Base-by-base conservation (phyloP, 92 coral and sea anemone species). In the Heteractis magnifica region DNA sequence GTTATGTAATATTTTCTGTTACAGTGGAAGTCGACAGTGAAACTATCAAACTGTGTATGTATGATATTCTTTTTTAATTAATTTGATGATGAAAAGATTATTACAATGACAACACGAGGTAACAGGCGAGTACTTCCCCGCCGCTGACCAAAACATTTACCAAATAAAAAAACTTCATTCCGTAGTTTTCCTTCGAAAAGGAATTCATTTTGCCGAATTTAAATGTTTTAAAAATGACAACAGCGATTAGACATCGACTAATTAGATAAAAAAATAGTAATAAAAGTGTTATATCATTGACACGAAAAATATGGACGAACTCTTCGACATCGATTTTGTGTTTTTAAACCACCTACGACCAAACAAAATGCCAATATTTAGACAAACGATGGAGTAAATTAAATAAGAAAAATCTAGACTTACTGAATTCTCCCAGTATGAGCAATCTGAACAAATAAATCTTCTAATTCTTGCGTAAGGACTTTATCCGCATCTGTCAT, bases 361-460 rank as follows among this genome's bases (percentile, higher is more conserved):
- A 15, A 68, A 26, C 73, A 20, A 64, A 68, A 68, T n/a, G 15
- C 73, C 4, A 68, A 20, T 68, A 68, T 68, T 68, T 68, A 20
- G 49, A 26, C 23, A 12, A 68, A 15, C 10, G 50, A 68, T 68
- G 49, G 26, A 68, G 26, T 68, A 68, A 68, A 9, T 68, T 26
- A 68, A 68, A 26, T 48, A 26, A 68, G 10, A 68, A 26, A 68
- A 68, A 68, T 68, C 16, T 8, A 68, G 73, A 86, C 99, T 88
- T 91, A 97, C 99, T 83, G 87, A 65, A 93, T 90, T 86, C 98
- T 88, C 26, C 99, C 99, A 80, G 99, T 97, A 84, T 97, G 95
- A 8, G 99, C 99, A 73, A 94, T 97, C 84, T 92, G 89, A 44
- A 90, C 85, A 53, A 97, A 89, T 91, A 97, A 82, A 62, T 91